phyloP scores from a whole-genome alignment of 2,797 vertebrate genomes.

The Pygocentrus nattereri region DNA sequence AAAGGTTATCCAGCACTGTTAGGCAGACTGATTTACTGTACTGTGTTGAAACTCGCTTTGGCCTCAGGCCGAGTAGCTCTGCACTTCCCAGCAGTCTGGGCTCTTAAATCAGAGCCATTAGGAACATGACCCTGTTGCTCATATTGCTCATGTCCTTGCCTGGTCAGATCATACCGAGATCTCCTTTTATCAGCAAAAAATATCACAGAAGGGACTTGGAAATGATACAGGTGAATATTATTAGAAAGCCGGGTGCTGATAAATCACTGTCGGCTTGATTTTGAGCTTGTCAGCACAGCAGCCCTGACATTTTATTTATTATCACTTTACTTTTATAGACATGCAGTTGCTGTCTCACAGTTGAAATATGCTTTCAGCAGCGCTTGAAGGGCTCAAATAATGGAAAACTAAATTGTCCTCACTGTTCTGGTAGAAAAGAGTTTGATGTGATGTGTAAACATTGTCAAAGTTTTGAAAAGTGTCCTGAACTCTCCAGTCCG shows the following conservation, averaged over 20 bases:
- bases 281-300: background rate
- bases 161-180: constrained; percentile 3
- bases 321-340: background rate
- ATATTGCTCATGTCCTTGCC: background rate
- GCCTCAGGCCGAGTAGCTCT: background rate
- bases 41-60: background rate
- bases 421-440: background rate
- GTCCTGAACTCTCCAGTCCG: no score
- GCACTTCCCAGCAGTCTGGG: constrained; percentile 18
- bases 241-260: background rate
- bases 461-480: no score
- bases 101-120: constrained; percentile 7
- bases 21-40: background rate
- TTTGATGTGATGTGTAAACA: background rate
- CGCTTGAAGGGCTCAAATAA: background rate
- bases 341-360: background rate
- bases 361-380: background rate
- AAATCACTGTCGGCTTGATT: background rate
- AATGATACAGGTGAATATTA: background rate
- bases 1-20: background rate
- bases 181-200: constrained; percentile 5
- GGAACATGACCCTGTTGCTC: constrained; percentile 18
- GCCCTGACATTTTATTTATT: background rate
- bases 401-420: no score
- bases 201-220: background rate